These are phyloP conservation scores for Gonioctena quinquepunctata DNA, from an alignment of 1,140 invertebrate species.

Conservation along the genomic window DNA sequence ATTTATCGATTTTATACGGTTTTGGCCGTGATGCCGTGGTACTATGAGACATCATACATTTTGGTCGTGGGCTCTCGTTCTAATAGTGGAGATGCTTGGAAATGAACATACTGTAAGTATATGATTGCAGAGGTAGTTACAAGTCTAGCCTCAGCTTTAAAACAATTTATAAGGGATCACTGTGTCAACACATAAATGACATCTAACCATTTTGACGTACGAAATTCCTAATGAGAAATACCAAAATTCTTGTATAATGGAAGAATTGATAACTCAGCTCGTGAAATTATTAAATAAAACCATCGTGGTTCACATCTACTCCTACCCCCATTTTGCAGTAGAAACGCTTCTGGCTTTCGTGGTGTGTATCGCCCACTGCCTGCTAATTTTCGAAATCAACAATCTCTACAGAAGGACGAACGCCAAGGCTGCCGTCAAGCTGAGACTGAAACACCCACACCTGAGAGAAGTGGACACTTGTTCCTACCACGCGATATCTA, in stretches of 20 bases:
- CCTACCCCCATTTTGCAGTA: constrained; percentile 32
- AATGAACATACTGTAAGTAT: too few relatives aligned
- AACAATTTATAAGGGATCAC: too few relatives aligned
- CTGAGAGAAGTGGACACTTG: constrained; percentile 3
- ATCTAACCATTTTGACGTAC: constrained; percentile 6
- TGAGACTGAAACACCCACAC: constrained; percentile 25
- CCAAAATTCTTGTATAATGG: constrained; percentile 32
- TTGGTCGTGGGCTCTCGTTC: too few relatives aligned
- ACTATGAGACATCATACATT: too few relatives aligned
- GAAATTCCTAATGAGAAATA: constrained; percentile 8
- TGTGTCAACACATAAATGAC: too few relatives aligned
- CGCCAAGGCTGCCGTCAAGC: constrained; percentile 23
- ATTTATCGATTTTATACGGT: too few relatives aligned
- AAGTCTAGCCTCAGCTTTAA: too few relatives aligned
- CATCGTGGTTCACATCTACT: constrained; percentile 30
- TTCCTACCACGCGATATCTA: constrained; percentile 28
- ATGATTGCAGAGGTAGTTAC: too few relatives aligned
- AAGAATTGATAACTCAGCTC: constrained; percentile 27
- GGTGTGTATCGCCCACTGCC: constrained; percentile 28
- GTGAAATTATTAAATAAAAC: constrained; percentile 34
- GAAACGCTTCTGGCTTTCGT: constrained; percentile 31
- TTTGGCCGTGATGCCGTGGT: too few relatives aligned
- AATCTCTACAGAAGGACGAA: constrained; percentile 28
- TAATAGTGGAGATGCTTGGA: too few relatives aligned
- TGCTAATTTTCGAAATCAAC: constrained; percentile 36